Conservation (phyloP, 2,797 vertebrate species). For the Telmatherina bonti region DNA sequence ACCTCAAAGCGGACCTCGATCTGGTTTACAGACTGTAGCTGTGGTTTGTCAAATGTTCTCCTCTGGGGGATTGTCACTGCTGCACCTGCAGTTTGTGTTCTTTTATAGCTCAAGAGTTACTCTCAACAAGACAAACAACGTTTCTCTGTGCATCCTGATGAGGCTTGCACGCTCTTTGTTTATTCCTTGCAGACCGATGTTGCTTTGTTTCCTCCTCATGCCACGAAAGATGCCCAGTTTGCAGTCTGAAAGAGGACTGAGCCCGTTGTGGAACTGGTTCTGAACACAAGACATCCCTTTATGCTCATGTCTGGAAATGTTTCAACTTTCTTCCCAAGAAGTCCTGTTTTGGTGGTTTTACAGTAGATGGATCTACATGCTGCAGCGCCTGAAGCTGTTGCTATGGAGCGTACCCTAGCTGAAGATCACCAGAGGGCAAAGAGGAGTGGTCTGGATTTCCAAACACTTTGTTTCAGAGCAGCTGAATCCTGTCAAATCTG, state of each 20-base stretch:
- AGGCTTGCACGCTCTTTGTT: constrained; percentile 6
- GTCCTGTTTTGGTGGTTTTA: not conserved
- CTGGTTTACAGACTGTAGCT: constrained; percentile 35
- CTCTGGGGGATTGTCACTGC: constrained; percentile 61
- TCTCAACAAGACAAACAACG: constrained; percentile 20
- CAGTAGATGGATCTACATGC: not conserved
- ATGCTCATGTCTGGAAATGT: not conserved
- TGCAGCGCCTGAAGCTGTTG: not conserved
- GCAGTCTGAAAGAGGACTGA: not conserved
- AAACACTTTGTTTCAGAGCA: not conserved
- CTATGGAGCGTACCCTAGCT: not conserved
- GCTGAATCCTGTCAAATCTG: not conserved
- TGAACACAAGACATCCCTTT: not conserved
- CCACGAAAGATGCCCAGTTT: not conserved
- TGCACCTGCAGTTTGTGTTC: constrained; percentile 73
- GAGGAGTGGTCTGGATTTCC: not conserved
- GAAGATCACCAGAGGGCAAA: not conserved
- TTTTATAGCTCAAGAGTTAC: constrained; percentile 16
- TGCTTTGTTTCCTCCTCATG: constrained; percentile 19
- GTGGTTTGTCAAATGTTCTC: constrained; percentile 57
- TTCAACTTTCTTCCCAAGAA: not conserved
- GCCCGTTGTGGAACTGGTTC: not conserved
- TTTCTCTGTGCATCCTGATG: constrained; percentile 14
- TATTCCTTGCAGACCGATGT: not conserved
- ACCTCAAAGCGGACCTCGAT: constrained; percentile 52